Evolutionary conservation across 2,888 invertebrate genomes (phyloP), one percentile per base, ranked within the genome.

Genomic region (Doris montereyensis): DNA sequence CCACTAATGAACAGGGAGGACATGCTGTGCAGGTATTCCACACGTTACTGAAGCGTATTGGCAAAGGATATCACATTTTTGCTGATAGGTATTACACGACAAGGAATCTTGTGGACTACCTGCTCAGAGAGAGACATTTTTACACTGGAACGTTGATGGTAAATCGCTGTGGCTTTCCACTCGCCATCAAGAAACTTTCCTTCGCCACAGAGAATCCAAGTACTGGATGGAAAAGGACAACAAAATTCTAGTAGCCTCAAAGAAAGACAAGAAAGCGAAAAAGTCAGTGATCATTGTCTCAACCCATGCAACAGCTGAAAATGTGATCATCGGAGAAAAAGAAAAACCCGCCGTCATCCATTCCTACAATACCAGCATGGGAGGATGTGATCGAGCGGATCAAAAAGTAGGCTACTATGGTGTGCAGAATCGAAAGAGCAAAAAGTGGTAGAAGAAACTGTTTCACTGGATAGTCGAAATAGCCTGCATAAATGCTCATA

Each of bases 1-100:
- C 58, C 2, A 21, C 17, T n/a, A 62, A 75, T 32, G 17, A 21
- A 75, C 28, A 21, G 4, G n/a, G 60, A 8, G 75, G 75, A 2
- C 75, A 75, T 4, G 75, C 75, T 13, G 57, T 60, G 5, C n/a
- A 75, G 24, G 34, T 75, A n/a, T 60, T 75, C 24, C 8, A 30
- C 28, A 75, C 75, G 1, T 62, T 75, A 8, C 34, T 75, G 8
- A 24, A 58, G 5, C 17, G 4, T 17, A 10, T 75, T 2, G 75
- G 60, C 1, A 75, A 17, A 17, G 57, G 57, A n/a, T 35, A 73
- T 57, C 57, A 41, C 10, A 52, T 52, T 13, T 73, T 52, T 32
- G 62, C 75, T n/a, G 75, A 75, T 30, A 58, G 75, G 30, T 75
- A 30, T 62, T 75, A 75, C 24, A 75, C 75, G 1, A 75, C 75